phyloP scores from a whole-genome alignment of 2,888 invertebrate genomes.

The Anorthoa munda region DNA sequence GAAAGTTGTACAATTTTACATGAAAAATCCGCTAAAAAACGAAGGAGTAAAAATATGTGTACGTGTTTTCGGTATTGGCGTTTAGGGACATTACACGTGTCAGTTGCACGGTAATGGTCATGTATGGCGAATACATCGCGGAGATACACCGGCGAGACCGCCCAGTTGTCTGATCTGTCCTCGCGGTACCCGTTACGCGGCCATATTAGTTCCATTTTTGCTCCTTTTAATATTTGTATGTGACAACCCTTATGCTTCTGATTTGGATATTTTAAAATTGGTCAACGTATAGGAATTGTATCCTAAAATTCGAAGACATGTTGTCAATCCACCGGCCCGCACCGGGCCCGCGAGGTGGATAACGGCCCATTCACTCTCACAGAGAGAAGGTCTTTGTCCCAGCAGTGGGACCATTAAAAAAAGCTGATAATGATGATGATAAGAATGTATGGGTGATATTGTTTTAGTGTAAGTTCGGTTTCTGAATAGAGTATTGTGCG shows the following conservation, averaged over 20 bases:
- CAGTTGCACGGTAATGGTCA: slow-evolving; percentile 65
- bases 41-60: slow-evolving; percentile 32
- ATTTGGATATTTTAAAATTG: slow-evolving; percentile 16
- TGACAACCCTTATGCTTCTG: not conserved
- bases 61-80: slow-evolving; percentile 59
- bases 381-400: too few species aligned
- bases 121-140: slow-evolving; percentile 61
- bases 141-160: slow-evolving; percentile 51
- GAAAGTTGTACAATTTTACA: slow-evolving; percentile 7
- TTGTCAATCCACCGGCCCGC: too few species aligned
- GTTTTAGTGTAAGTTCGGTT: too few species aligned
- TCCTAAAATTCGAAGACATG: too few species aligned
- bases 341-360: too few species aligned
- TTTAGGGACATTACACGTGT: slow-evolving; percentile 65
- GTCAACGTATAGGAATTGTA: not conserved
- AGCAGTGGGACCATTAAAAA: too few species aligned
- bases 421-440: too few species aligned
- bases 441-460: not conserved
- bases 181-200: slow-evolving; percentile 16
- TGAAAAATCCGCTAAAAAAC: slow-evolving; percentile 31
- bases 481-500: too few species aligned
- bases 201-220: slow-evolving; percentile 28
- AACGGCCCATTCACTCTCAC: too few species aligned
- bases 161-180: slow-evolving; percentile 57
- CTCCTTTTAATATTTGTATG: slow-evolving; percentile 10